Percentiles rank a stretch among this genome's conserved stretches.
phyloP scores from a whole-genome alignment of 2,797 vertebrate genomes.

The Protonibea diacanthus region DNA sequence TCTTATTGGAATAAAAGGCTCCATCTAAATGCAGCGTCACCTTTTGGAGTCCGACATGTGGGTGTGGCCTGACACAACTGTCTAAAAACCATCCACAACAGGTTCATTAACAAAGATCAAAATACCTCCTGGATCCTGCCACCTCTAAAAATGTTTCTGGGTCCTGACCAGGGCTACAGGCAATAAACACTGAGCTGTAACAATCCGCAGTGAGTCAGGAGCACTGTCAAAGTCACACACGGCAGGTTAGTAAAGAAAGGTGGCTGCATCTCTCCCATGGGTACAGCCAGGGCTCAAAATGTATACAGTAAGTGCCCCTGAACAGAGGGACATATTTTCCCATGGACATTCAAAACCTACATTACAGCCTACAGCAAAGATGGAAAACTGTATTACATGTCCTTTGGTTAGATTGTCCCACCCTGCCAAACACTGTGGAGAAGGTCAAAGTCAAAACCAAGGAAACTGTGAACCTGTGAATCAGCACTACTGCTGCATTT shows the following conservation, averaged over 20 bases:
- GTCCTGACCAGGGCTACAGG: neutral
- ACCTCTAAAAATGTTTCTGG: slow-evolving; percentile 5
- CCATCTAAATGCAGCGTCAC: neutral
- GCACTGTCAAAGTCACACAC: neutral
- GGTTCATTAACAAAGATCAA: neutral
- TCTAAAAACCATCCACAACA: slow-evolving; percentile 12
- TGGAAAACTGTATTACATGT: neutral
- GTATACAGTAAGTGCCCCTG: neutral
- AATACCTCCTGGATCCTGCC: slow-evolving; percentile 4
- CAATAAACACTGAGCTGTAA: slow-evolving; percentile 53
- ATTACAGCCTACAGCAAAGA: neutral
- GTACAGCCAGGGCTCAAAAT: neutral
- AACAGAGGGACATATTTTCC: neutral
- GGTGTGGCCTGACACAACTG: slow-evolving; percentile 32
- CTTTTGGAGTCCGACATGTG: neutral
- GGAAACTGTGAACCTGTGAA: neutral
- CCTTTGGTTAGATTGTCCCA: neutral
- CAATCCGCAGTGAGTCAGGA: slow-evolving; percentile 8
- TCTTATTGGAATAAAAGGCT: neutral
- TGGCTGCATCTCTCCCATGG: neutral
- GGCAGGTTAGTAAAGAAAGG: neutral
- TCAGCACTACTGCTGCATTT: neutral
- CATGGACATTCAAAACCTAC: neutral
- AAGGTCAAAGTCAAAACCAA: neutral
- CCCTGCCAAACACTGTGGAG: neutral